phyloP scores from a whole-genome alignment of 2,888 invertebrate genomes.

The Biston betularia region DNA sequence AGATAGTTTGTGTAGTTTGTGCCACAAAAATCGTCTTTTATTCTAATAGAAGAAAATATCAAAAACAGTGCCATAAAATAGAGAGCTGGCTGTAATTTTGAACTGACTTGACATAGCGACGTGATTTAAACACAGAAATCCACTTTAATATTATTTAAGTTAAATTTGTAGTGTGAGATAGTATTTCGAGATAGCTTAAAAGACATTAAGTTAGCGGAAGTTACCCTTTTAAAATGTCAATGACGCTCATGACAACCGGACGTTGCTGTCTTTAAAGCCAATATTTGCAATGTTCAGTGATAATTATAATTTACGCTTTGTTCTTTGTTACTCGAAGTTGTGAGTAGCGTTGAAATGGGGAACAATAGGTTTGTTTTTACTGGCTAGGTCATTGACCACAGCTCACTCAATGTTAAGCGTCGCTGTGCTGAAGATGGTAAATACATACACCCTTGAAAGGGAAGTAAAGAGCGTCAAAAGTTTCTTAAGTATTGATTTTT shows the following conservation, averaged over 20 bases:
- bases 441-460: too few relatives aligned
- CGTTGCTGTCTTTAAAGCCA: not conserved
- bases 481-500: too few relatives aligned
- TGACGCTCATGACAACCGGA: conserved; percentile 43
- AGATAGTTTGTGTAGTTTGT: not conserved
- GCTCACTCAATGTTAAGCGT: too few relatives aligned
- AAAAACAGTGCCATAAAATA: not conserved
- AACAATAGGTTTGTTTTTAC: too few relatives aligned
- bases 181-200: conserved; percentile 31
- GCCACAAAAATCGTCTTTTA: too few relatives aligned
- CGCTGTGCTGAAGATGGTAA: too few relatives aligned
- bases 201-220: conserved; percentile 66
- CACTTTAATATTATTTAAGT: not conserved
- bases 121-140: not conserved
- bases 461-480: too few relatives aligned
- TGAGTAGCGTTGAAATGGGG: too few relatives aligned
- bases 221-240: conserved; percentile 80
- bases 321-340: too few relatives aligned
- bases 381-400: too few relatives aligned
- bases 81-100: not conserved
- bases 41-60: conserved; percentile 2
- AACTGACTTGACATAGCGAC: not conserved
- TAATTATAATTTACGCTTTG: too few relatives aligned
- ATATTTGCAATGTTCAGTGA: not conserved
- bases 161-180: conserved; percentile 1